phyloP scores from a whole-genome alignment of 2,113 vertebrate species.

The Entelurus aequoreus region DNA sequence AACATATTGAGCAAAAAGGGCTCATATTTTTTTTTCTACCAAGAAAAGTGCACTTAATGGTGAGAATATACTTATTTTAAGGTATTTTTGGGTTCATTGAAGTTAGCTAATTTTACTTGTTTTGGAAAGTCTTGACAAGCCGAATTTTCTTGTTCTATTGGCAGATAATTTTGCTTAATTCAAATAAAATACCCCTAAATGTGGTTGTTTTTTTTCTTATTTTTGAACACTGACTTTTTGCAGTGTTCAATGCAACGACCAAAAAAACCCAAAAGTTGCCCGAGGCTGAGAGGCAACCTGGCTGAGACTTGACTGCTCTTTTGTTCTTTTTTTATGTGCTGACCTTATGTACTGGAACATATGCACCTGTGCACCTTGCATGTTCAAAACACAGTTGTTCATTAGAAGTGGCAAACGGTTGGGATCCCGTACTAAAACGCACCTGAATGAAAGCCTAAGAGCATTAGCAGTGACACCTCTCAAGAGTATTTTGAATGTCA shows the following conservation, averaged over 20 bases:
- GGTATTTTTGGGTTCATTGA: too few species aligned
- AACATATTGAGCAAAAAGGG: too few species aligned
- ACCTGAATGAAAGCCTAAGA: conserved; percentile 12
- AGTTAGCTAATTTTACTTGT: too few species aligned
- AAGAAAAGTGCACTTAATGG: too few species aligned
- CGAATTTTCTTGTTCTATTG: too few species aligned
- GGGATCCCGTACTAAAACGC: conserved; percentile 4
- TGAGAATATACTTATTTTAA: too few species aligned
- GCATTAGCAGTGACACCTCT: neutral
- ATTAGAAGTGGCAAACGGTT: neutral
- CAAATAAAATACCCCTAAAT: too few species aligned
- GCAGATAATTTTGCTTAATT: too few species aligned
- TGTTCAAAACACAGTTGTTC: conserved; percentile 20
- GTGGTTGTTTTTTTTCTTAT: too few species aligned
- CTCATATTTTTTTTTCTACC: too few species aligned
- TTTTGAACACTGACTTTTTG: conserved; percentile 12
- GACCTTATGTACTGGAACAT: conserved; percentile 57
- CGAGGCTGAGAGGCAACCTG: conserved; percentile 46
- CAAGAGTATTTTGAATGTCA: conserved; percentile 12
- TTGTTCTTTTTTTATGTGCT: conserved; percentile 42
- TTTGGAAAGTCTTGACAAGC: too few species aligned
- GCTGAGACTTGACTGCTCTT: conserved; percentile 46
- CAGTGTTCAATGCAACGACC: conserved; percentile 34
- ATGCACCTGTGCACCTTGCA: conserved; percentile 38
- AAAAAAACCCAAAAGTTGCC: conserved; percentile 59